Evolutionary conservation across 2,113 vertebrate species (phyloP).

Genomic region (Pitta sordida): DNA sequence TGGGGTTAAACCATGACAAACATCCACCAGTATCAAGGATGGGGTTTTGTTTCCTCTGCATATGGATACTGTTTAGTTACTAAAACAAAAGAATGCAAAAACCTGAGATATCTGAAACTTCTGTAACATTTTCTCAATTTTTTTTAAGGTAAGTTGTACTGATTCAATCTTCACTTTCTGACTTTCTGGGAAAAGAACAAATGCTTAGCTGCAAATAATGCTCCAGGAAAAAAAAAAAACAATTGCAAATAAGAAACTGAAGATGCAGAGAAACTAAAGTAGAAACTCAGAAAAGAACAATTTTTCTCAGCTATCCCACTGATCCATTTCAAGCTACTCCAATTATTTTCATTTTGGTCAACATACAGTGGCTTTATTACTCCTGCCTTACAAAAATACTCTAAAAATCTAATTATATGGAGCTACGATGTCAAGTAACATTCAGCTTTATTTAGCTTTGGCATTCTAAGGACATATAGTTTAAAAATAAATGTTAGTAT

Average conservation of each 20-base stretch:
- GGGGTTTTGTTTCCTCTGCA: not conserved
- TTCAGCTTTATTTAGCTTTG: not conserved
- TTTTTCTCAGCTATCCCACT: not conserved
- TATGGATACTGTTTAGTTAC: not conserved
- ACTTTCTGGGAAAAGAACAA: not conserved
- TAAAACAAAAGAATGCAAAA: not conserved
- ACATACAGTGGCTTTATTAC: not conserved
- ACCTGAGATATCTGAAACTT: not conserved
- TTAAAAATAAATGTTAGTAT: not conserved
- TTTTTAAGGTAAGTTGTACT: not conserved
- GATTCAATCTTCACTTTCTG: not conserved
- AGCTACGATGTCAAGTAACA: not conserved
- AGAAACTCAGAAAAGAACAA: fast-evolving
- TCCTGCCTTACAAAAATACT: not conserved
- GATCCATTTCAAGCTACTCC: not conserved
- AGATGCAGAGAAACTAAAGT: not conserved
- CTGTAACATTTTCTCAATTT: not conserved
- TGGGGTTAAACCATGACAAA: not conserved
- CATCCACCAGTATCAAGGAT: not conserved
- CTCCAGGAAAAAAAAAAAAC: not conserved
- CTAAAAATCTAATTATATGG: not conserved
- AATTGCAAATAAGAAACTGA: not conserved
- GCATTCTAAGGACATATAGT: not conserved
- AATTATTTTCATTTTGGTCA: not conserved
- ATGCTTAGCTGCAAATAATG: not conserved